Evolutionary conservation across 2,113 vertebrate species (phyloP), one percentile per base, ranked within the genome.

Genomic region (Perognathus longimembris): DNA sequence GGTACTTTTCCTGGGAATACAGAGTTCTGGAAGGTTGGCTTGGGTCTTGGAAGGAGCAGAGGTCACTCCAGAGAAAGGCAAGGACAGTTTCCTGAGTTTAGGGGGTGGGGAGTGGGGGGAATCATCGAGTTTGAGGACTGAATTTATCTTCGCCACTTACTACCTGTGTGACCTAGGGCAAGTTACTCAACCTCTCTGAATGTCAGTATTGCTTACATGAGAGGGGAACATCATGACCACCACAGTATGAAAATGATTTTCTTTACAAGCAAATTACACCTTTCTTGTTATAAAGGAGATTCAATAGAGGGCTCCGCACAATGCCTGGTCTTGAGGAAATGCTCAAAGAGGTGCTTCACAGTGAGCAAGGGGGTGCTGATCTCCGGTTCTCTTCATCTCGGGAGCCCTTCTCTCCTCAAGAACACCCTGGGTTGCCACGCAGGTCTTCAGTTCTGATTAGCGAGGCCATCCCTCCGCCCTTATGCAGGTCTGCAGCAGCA

Each of bases 91-190:
- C 64, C 75, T 38, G 36, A 32, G 57, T 34, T 84, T 70, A 18
- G 75, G 38, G 67, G 34, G 50, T 15, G 17, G 15, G 17, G 50
- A 15, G n/a, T n/a, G n/a, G n/a, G n/a, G n/a, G 45, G 45, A 45
- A 15, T 70, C n/a, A 28, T n/a, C 63, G 54, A 11, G 1, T 80
- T 40, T 50, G 30, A 77, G 22, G 3, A 28, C 14, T 40, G 42
- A 67, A 10, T 74, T 85, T 26, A 18, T 93, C 84, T 71, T 89
- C 42, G 73, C 40, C 26, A 12, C 38, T 90, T 63, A 15, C 7
- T 86, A 34, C 42, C 32, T 83, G 15, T 4, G 85, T 94, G 94
- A 82, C 75, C 79, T 82, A 74, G 63, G 84, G 21, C 22, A 67
- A 54, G 30, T 71, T 71, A 42, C 36, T 54, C 59, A 57, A 34